Evolutionary conservation across 2,888 invertebrate species (phyloP).

Genomic region (Ypsolopha sequella): DNA sequence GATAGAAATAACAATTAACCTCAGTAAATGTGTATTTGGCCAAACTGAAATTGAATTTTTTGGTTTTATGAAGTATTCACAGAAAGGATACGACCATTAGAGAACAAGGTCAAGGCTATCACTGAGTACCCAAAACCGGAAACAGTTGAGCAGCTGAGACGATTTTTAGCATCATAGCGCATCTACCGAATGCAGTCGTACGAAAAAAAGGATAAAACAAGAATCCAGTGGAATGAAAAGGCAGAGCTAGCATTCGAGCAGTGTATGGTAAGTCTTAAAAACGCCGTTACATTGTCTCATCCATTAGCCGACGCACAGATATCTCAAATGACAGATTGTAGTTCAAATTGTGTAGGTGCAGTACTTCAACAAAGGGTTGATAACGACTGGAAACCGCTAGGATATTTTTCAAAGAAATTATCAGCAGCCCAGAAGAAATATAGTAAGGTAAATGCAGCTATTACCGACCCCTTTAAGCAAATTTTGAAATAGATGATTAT

Average conservation of each 20-base stretch:
- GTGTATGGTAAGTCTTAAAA: not conserved
- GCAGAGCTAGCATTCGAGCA: not conserved
- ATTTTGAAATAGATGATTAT: no score
- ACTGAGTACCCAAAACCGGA: constrained; percentile 8
- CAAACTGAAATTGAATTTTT: constrained; percentile 1
- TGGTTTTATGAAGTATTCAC: constrained; percentile 73
- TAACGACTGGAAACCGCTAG: constrained; percentile 4
- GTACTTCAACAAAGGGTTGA: not conserved
- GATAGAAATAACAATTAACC: not conserved
- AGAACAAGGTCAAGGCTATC: constrained; percentile 9
- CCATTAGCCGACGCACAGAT: not conserved
- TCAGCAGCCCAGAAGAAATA: constrained; percentile 3
- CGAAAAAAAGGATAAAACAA: constrained; percentile 4
- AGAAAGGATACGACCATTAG: constrained; percentile 62
- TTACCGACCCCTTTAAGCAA: no score
- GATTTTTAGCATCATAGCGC: constrained; percentile 11
- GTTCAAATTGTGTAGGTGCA: not conserved
- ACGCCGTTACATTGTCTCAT: not conserved
- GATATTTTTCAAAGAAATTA: constrained; percentile 5
- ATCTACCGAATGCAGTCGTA: constrained; percentile 3
- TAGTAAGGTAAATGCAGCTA: no score
- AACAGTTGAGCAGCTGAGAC: constrained; percentile 10
- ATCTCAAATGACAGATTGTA: not conserved
- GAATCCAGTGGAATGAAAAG: not conserved
- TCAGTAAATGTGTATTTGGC: constrained; percentile 1